Percentiles rank a stretch among this genome's conserved stretches.
Evolutionary conservation across 2,888 invertebrate genomes (phyloP).

Genomic region (Geotrupes spiniger): DNA sequence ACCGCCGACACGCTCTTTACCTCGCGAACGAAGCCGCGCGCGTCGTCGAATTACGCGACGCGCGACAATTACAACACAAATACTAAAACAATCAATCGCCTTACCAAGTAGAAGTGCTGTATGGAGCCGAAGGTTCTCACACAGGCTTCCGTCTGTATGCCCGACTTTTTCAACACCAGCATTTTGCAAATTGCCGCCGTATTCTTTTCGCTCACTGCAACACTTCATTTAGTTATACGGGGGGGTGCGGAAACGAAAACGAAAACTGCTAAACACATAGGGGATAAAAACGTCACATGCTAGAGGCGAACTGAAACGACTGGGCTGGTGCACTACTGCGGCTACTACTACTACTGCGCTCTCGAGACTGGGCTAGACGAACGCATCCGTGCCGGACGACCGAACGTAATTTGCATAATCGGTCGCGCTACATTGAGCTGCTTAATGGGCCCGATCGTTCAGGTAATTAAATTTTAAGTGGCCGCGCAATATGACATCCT

Average conservation of each 20-base stretch:
- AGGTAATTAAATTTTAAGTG: too few relatives aligned
- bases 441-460: too few relatives aligned
- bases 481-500: too few relatives aligned
- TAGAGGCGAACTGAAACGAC: not conserved
- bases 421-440: too few relatives aligned
- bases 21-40: too few relatives aligned
- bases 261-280: conserved; percentile 8
- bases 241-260: not conserved
- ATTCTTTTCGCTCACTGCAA: conserved; percentile 18
- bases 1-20: too few relatives aligned
- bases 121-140: conserved; percentile 32
- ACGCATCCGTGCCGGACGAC: too few relatives aligned
- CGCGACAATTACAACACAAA: too few relatives aligned
- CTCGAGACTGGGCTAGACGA: too few relatives aligned
- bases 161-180: conserved; percentile 40
- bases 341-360: too few relatives aligned
- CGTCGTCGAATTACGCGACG: too few relatives aligned
- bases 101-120: conserved; percentile 23
- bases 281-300: conserved; percentile 2
- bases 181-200: conserved; percentile 26
- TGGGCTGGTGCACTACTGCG: not conserved
- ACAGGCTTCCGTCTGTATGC: conserved; percentile 34
- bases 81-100: conserved; percentile 1
- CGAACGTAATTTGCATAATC: too few relatives aligned
- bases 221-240: conserved; percentile 11